Evolutionary conservation across 92 coral and sea anemone genomes (phyloP).

Genomic region (Porites lobata): DNA sequence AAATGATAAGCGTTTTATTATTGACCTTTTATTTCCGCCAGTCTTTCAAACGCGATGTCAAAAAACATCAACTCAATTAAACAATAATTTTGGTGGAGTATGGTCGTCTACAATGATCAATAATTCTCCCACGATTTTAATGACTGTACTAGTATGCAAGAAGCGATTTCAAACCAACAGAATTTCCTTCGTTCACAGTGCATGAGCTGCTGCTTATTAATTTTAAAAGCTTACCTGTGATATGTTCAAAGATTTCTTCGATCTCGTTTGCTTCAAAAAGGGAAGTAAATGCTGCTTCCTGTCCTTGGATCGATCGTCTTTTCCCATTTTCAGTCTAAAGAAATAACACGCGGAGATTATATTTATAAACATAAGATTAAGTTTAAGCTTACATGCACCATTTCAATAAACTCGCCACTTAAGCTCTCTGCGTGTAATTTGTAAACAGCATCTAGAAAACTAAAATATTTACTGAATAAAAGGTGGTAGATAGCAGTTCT

Average conservation of each 20-base stretch:
- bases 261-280: slow-evolving; percentile 76
- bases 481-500: not conserved
- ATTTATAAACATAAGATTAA: not conserved
- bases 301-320: slow-evolving; percentile 79
- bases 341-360: not conserved
- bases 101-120: too few relatives aligned
- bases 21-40: too few relatives aligned
- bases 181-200: too few relatives aligned
- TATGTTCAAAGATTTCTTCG: slow-evolving; percentile 71
- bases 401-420: not conserved
- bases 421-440: slow-evolving; percentile 11
- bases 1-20: too few relatives aligned
- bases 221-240: slow-evolving; percentile 48
- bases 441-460: slow-evolving; percentile 36
- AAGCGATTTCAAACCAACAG: too few relatives aligned
- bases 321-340: slow-evolving; percentile 66
- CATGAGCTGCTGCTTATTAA: too few relatives aligned
- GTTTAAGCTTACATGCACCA: not conserved
- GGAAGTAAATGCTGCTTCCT: slow-evolving; percentile 78
- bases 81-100: too few relatives aligned
- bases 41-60: too few relatives aligned
- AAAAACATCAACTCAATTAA: too few relatives aligned
- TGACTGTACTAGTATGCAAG: too few relatives aligned
- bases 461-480: slow-evolving; percentile 47
- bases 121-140: too few relatives aligned